phyloP scores from a whole-genome alignment of 2,113 vertebrate species.

The Archilochus colubris region DNA sequence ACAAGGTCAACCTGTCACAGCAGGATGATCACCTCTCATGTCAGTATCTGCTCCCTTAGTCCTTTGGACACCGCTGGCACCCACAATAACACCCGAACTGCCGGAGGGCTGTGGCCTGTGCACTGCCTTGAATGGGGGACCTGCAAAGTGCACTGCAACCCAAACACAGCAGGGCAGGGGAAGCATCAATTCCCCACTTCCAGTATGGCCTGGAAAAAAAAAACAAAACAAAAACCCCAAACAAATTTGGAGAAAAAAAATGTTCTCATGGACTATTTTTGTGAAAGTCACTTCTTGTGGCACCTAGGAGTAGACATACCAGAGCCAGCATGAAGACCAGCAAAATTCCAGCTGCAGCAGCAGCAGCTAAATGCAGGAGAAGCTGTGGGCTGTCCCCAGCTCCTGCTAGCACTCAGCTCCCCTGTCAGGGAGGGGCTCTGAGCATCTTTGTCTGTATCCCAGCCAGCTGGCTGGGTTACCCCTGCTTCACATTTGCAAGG shows the following conservation, averaged over 20 bases:
- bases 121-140: not conserved
- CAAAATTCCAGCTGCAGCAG: not conserved
- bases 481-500: not conserved
- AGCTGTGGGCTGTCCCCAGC: accelerated
- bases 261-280: not conserved
- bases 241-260: not conserved
- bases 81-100: accelerated
- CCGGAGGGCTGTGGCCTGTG: accelerated
- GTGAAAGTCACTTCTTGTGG: not conserved
- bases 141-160: not conserved
- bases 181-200: not conserved
- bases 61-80: accelerated
- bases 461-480: not conserved
- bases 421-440: accelerated
- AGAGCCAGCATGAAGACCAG: not conserved
- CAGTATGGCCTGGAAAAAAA: not conserved
- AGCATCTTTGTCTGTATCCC: not conserved
- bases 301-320: accelerated
- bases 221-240: too few relatives aligned
- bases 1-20: not conserved
- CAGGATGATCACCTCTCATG: not conserved
- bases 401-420: not conserved
- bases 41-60: not conserved
- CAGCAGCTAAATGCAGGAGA: accelerated
- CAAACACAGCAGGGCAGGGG: not conserved